phyloP scores from a whole-genome alignment of 2,888 invertebrate species.

The Mesopsocus fuscifrons region DNA sequence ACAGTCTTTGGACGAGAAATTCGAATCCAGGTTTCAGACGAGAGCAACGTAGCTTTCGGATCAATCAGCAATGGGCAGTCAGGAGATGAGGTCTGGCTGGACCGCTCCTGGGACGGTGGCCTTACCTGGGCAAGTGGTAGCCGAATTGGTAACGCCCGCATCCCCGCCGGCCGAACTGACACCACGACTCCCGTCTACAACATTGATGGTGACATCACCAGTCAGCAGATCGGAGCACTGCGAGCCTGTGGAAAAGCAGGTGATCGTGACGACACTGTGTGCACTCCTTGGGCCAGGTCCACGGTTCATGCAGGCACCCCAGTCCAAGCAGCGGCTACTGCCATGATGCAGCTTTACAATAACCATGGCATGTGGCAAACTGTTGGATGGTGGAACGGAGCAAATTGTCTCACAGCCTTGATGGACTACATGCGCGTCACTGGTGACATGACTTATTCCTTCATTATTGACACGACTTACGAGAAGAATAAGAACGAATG shows the following conservation, averaged over 20 bases:
- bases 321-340: background rate
- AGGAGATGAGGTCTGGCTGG: background rate
- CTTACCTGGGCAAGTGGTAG: background rate
- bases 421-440: slow-evolving; percentile 1
- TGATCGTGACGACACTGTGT: background rate
- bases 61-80: background rate
- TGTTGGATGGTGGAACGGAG: slow-evolving; percentile 4
- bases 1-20: background rate
- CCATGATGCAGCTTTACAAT: background rate
- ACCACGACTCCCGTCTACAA: background rate
- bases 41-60: background rate
- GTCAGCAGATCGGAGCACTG: background rate
- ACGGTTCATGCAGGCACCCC: background rate
- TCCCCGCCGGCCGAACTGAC: background rate
- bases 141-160: background rate
- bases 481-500: background rate
- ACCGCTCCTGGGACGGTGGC: background rate
- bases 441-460: background rate
- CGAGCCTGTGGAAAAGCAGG: background rate
- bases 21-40: background rate
- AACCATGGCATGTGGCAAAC: background rate
- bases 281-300: background rate
- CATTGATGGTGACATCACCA: background rate
- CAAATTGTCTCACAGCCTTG: background rate
- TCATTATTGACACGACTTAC: background rate